Conservation (phyloP, 2,113 vertebrate genomes). For the Solea solea region DNA sequence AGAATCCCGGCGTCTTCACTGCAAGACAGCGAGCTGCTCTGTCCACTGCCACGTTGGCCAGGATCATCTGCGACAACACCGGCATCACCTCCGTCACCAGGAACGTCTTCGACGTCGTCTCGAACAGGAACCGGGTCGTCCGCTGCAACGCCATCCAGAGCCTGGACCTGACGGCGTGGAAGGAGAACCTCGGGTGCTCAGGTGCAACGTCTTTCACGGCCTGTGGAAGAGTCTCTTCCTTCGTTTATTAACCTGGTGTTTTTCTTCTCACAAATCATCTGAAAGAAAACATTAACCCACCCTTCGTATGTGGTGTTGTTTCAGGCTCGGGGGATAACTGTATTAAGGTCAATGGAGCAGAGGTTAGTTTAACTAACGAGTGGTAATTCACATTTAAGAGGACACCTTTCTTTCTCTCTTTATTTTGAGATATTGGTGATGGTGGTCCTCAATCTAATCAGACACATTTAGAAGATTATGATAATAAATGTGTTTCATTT, state of each 20-base stretch:
- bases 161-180: constrained; percentile 73
- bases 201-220: constrained; percentile 21
- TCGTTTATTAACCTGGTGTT: background rate
- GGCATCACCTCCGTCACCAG: constrained; percentile 59
- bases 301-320: constrained; percentile 52
- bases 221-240: background rate
- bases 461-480: too few species aligned
- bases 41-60: constrained; percentile 42
- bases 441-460: background rate
- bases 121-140: background rate
- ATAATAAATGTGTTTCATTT: background rate
- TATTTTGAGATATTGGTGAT: constrained; percentile 10
- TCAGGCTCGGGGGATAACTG: constrained; percentile 36
- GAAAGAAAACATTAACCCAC: background rate
- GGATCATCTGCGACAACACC: constrained; percentile 83
- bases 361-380: constrained; percentile 58
- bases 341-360: constrained; percentile 1
- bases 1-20: constrained; percentile 76
- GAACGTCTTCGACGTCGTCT: constrained; percentile 47
- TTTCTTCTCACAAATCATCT: constrained; percentile 5
- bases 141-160: constrained; percentile 36
- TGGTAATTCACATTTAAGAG: too few species aligned
- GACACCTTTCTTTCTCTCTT: background rate
- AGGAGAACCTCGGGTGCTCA: constrained; percentile 18
- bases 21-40: constrained; percentile 55